Percentiles rank a stretch among this genome's conserved stretches.
Evolutionary conservation across 2,888 invertebrate genomes (phyloP).

Genomic region (Lasioglossum lativentre): DNA sequence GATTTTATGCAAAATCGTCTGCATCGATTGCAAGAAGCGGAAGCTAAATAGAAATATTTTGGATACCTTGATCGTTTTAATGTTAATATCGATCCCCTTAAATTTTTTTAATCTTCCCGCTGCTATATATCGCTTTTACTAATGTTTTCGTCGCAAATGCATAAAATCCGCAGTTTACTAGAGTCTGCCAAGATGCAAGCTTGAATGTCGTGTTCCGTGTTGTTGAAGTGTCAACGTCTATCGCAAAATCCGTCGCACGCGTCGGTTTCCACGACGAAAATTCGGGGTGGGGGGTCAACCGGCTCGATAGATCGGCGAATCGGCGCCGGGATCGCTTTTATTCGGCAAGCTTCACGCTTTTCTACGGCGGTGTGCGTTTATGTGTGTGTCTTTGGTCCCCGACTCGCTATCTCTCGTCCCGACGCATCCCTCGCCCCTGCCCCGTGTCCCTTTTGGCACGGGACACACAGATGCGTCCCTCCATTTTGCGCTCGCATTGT

Average conservation of each 20-base stretch:
- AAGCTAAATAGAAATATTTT: too few species aligned
- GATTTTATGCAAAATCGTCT: too few species aligned
- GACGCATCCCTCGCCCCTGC: constrained; percentile 24
- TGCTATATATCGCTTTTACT: too few species aligned
- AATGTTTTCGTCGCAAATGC: background rate
- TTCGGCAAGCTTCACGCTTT: constrained; percentile 2
- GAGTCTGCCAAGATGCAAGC: too few species aligned
- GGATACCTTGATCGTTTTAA: too few species aligned
- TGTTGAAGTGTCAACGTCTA: background rate
- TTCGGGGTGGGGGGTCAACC: background rate
- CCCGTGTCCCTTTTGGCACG: constrained; percentile 61
- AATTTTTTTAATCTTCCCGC: too few species aligned
- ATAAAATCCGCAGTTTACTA: background rate
- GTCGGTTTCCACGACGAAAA: background rate
- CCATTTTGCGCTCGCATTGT: constrained; percentile 83
- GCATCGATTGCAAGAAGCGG: too few species aligned
- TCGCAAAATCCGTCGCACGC: background rate
- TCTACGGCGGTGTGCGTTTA: background rate
- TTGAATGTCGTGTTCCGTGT: background rate
- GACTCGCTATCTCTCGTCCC: constrained; percentile 12
- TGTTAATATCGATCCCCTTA: too few species aligned
- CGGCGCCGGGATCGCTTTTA: background rate
- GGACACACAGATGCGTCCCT: constrained; percentile 76
- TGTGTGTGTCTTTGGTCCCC: background rate
- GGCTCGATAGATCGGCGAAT: background rate